Evolutionary conservation across 2,888 invertebrate genomes (phyloP).

Genomic region (Icerya purchasi): DNA sequence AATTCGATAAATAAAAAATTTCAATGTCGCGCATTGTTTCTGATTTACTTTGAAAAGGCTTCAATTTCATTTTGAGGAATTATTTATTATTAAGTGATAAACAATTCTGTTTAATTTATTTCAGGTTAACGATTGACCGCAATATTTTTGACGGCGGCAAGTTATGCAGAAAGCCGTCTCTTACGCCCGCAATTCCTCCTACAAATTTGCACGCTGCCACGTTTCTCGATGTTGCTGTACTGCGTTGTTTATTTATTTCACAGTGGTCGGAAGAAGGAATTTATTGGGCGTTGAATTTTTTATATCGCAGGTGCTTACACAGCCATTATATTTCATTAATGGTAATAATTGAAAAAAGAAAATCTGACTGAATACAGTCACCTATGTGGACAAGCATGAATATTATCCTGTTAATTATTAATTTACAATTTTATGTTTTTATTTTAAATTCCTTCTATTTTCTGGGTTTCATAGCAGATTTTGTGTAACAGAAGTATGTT

Average conservation of each 20-base stretch:
- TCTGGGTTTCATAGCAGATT: no score
- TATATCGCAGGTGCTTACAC: conserved; percentile 63
- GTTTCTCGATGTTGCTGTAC: conserved; percentile 85
- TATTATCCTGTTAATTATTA: no score
- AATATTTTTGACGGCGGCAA: conserved; percentile 1
- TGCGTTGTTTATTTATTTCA: conserved; percentile 82
- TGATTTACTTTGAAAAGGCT: no score
- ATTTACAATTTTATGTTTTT: no score
- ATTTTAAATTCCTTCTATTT: no score
- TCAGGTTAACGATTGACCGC: conserved; percentile 5
- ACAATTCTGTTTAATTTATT: neutral
- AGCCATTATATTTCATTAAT: no score
- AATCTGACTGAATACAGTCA: no score
- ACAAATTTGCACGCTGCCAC: conserved; percentile 63
- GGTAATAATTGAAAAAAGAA: conserved; percentile 3
- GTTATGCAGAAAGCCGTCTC: neutral
- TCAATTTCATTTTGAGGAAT: no score
- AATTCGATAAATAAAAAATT: no score
- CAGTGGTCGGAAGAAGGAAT: conserved; percentile 98
- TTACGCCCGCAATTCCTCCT: conserved; percentile 14
- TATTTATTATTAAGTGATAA: neutral
- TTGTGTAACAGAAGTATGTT: no score
- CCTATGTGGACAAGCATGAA: no score
- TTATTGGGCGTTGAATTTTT: conserved; percentile 84
- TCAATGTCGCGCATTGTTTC: no score